Evolutionary conservation across 2,888 invertebrate species (phyloP).

Genomic region (Octodonta nipae): DNA sequence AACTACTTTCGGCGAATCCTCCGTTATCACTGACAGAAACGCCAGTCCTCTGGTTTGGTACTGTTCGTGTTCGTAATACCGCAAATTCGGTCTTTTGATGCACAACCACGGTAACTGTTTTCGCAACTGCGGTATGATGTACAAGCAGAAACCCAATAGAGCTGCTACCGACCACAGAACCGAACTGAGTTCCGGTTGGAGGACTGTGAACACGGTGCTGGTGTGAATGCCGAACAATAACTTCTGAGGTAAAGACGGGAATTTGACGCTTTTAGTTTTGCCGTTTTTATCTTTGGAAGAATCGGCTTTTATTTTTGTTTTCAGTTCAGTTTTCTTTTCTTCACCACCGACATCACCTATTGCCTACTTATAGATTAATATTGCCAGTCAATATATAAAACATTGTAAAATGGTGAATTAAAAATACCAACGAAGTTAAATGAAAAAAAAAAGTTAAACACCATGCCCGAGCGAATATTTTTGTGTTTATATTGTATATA

Average conservation of each 20-base stretch:
- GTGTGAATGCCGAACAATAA: conserved; percentile 85
- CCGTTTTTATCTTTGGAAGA: too few relatives aligned
- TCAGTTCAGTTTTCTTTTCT: too few relatives aligned
- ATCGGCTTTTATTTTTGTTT: too few relatives aligned
- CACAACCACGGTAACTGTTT: conserved; percentile 96
- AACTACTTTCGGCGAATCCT: conserved; percentile 65
- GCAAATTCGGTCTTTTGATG: conserved; percentile 75
- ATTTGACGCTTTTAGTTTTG: conserved; percentile 22
- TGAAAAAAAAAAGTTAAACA: too few relatives aligned
- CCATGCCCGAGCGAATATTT: too few relatives aligned
- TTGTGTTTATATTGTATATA: too few relatives aligned
- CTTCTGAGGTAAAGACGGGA: conserved; percentile 9
- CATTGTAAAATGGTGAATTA: too few relatives aligned
- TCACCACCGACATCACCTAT: too few relatives aligned
- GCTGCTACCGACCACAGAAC: conserved; percentile 74
- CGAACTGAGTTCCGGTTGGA: conserved; percentile 68
- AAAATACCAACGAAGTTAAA: too few relatives aligned
- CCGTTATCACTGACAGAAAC: conserved; percentile 76
- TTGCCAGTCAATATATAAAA: too few relatives aligned
- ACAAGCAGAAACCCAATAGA: conserved; percentile 74
- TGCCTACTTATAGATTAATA: too few relatives aligned
- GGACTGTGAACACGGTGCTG: conserved; percentile 82
- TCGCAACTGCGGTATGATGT: conserved; percentile 81
- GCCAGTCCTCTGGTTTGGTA: conserved; percentile 84
- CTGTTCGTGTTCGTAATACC: conserved; percentile 71